Base-by-base conservation (phyloP, 2,113 vertebrate genomes). In the Galeopterus variegatus region DNA sequence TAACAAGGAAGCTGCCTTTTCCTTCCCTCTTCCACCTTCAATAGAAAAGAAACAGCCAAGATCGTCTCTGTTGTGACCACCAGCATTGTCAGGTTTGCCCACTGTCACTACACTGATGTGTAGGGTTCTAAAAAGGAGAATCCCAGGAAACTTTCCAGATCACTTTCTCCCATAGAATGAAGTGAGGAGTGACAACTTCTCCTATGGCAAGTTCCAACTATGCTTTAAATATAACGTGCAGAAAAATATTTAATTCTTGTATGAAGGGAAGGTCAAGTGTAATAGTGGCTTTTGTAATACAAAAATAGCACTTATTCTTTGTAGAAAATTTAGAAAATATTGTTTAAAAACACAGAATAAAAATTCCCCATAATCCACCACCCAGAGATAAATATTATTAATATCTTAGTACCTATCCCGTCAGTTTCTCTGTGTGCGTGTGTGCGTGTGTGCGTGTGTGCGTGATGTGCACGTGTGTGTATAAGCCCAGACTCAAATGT, bases 261-360 rank as follows among this genome's bases (percentile, higher is more conserved):
- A 54, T 69, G 62, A 96, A 92, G 24, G 31, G 26, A 91, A 58
- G 60, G 3, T 28, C 50, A 77, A 69, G 24, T 62, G 0, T 69
- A 84, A 26, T 11, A 8, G 23, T 75, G n/a, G n/a, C n/a, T 85
- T 91, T n/a, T 54, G 5, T 36, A 77, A 77, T 28, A 33, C 1
- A 95, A 77, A 93, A 87, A 83, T 70, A 56, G 60, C 36, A 31
- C 58, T n/a, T 69, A 54, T 28, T 76, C 19, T 60, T 2, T 73
- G 14, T 36, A 48, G 48, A 75, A 64, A 88, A 23, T 89, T 48
- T 91, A 73, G 28, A 80, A 84, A 67, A 28, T 72, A 75, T 60
- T n/a, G 28, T 58, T 94, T 52, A 88, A 79, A 6, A 69, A 56
- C 24, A 88, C n/a, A 87, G 31, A 73, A 91, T 80, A 67, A 96